phyloP scores from a whole-genome alignment of 2,888 invertebrate genomes.

The Nezara viridula region DNA sequence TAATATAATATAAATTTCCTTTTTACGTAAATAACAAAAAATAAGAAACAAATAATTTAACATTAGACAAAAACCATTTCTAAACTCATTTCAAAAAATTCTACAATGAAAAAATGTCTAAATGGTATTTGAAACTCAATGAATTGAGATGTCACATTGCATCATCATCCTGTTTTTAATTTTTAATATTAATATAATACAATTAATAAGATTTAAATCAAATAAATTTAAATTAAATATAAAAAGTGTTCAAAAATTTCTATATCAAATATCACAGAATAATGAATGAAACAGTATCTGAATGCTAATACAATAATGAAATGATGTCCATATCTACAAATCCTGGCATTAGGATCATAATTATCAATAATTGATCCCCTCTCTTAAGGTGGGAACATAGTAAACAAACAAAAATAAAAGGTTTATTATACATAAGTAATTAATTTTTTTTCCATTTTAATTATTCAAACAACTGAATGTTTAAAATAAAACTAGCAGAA shows the following conservation, averaged over 20 bases:
- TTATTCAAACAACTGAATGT: too few relatives aligned
- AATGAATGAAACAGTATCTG: not conserved
- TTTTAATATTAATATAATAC: not conserved
- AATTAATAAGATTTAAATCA: not conserved
- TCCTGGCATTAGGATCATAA: not conserved
- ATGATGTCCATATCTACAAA: not conserved
- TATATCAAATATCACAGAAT: not conserved
- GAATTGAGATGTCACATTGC: not conserved
- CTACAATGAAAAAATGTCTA: not conserved
- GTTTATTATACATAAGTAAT: not conserved
- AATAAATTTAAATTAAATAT: too few relatives aligned
- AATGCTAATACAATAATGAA: not conserved
- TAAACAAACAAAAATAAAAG: conserved; percentile 40
- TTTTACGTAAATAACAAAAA: not conserved
- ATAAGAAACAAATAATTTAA: not conserved
- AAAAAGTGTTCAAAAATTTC: not conserved
- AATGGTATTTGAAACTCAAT: not conserved
- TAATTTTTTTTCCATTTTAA: not conserved
- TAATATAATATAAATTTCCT: not conserved
- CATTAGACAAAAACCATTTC: not conserved
- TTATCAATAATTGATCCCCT: not conserved
- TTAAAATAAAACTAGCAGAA: not conserved
- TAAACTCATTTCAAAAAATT: not conserved
- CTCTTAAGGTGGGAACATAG: not conserved
- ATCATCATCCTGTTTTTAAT: not conserved